phyloP scores from a whole-genome alignment of 2,113 vertebrate genomes.

The Bufo bufo region DNA sequence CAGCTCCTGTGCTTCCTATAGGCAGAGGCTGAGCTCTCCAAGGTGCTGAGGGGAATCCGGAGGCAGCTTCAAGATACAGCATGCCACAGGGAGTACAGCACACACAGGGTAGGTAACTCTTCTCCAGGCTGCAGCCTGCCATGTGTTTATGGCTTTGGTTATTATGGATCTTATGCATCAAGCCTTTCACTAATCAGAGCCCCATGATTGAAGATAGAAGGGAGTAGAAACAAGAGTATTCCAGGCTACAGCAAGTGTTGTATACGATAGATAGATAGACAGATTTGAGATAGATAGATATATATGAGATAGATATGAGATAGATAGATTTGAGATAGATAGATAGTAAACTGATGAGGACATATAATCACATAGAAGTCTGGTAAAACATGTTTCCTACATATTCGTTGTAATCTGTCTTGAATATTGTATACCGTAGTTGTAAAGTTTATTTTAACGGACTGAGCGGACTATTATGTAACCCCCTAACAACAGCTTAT shows the following conservation, averaged over 20 bases:
- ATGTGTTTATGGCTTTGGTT: background rate
- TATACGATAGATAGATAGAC: background rate
- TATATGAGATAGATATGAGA: too few relatives aligned
- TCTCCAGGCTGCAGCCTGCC: background rate
- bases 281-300: too few relatives aligned
- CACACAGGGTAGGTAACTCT: conserved; percentile 37
- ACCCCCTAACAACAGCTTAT: background rate
- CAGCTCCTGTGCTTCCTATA: conserved; percentile 14
- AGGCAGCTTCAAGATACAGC: background rate
- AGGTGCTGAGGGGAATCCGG: conserved; percentile 48
- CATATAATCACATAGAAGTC: too few relatives aligned
- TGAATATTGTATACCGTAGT: background rate
- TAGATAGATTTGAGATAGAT: too few relatives aligned
- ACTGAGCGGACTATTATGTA: background rate
- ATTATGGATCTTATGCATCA: background rate
- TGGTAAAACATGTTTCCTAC: too few relatives aligned
- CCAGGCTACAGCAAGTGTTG: background rate
- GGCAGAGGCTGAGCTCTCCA: conserved; percentile 38
- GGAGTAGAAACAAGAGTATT: background rate
- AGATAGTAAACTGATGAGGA: too few relatives aligned
- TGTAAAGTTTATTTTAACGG: background rate
- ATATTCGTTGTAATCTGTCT: background rate
- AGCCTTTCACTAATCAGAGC: background rate
- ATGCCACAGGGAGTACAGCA: background rate
- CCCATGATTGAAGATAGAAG: background rate